Percentiles rank a stretch among this genome's conserved stretches.
These are phyloP conservation scores for Hemitrygon akajei DNA, from an alignment of 2,797 vertebrate species.

Conservation along the genomic window DNA sequence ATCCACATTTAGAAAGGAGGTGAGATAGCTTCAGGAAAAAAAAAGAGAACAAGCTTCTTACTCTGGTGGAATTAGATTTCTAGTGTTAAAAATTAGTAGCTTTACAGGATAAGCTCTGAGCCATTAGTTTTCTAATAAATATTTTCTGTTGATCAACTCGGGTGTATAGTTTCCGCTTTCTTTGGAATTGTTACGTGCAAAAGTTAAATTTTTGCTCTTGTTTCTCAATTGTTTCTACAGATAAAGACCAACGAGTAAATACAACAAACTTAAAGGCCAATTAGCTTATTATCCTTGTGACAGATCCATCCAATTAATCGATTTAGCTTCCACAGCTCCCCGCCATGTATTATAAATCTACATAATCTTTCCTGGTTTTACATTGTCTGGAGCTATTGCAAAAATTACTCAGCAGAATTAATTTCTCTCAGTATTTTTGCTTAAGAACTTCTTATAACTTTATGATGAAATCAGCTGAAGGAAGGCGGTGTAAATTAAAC, in stretches of 20 bases:
- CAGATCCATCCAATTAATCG: background rate
- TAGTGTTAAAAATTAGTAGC: background rate
- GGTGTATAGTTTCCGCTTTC: background rate
- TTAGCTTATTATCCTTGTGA: background rate
- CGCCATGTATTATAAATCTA: background rate
- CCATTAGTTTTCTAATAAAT: background rate
- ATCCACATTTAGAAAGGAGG: background rate
- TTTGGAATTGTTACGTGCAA: background rate
- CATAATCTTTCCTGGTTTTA: background rate
- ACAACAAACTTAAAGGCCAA: background rate
- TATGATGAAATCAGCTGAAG: background rate
- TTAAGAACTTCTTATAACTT: background rate
- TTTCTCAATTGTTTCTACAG: background rate
- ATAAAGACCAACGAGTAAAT: background rate
- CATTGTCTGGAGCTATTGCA: background rate
- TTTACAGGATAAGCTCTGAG: background rate
- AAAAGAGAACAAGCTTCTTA: background rate
- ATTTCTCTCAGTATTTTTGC: background rate
- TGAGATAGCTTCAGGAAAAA: too few species aligned
- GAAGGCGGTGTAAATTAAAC: background rate
- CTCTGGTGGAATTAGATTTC: background rate
- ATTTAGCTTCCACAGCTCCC: too few species aligned
- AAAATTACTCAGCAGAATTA: background rate
- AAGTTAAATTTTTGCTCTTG: background rate
- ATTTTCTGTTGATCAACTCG: background rate